Evolutionary conservation across 1,140 invertebrate species (phyloP).

Genomic region (Calephelis nemesis): DNA sequence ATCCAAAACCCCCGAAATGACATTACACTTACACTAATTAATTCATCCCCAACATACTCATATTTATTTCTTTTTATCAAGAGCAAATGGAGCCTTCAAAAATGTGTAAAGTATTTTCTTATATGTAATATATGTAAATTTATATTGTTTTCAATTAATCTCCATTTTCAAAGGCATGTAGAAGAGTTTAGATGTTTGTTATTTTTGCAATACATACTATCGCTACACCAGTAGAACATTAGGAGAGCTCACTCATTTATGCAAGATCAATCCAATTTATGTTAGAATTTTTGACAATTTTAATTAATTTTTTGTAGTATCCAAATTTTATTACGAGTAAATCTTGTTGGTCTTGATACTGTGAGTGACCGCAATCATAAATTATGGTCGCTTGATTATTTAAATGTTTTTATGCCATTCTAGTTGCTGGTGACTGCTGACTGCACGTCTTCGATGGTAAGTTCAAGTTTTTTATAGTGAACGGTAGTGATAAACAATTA

Average conservation of each 20-base stretch:
- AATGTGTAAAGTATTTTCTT: constrained; percentile 57
- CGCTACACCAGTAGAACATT: background rate
- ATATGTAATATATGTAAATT: background rate
- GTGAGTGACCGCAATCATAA: background rate
- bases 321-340: background rate
- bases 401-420: constrained; percentile 55
- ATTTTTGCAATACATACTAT: background rate
- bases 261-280: no score
- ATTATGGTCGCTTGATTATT: constrained; percentile 24
- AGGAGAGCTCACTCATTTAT: background rate
- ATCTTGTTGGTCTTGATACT: background rate
- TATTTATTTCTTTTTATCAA: constrained; percentile 21
- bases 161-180: background rate
- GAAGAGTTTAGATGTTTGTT: background rate
- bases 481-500: constrained; percentile 54
- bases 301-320: background rate
- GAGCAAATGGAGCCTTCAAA: constrained; percentile 40
- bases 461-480: constrained; percentile 55
- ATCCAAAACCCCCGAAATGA: constrained; percentile 60
- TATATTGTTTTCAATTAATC: background rate
- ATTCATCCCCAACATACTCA: constrained; percentile 25
- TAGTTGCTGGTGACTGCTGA: constrained; percentile 53
- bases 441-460: constrained; percentile 52
- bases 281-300: no score
- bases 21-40: constrained; percentile 38